Evolutionary conservation across 2,797 vertebrate genomes (phyloP).

Genomic region (Sebastes hubbsi): DNA sequence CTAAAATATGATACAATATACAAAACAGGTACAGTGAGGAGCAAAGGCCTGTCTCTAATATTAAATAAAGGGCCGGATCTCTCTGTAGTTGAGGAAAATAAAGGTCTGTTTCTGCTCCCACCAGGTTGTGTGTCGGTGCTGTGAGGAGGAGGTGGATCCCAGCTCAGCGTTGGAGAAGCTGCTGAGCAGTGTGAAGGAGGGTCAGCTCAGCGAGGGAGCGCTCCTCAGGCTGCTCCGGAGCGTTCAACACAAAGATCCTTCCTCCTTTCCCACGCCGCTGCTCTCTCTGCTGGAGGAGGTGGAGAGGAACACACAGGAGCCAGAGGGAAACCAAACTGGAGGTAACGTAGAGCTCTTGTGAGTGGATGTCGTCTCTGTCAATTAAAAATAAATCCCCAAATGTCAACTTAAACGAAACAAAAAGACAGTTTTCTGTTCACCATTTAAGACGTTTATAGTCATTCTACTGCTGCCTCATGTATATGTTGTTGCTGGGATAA

Average conservation of each 20-base stretch:
- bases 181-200: conserved; percentile 78
- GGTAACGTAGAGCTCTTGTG: conserved; percentile 23
- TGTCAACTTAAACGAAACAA: background rate
- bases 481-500: background rate
- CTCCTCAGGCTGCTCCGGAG: conserved; percentile 80
- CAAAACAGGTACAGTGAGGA: no score
- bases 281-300: conserved; percentile 72
- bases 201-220: conserved; percentile 74
- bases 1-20: no score
- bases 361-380: background rate
- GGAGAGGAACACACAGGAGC: conserved; percentile 33
- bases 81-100: background rate
- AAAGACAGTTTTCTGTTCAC: background rate
- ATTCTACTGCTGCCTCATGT: background rate
- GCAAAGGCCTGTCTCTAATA: no score
- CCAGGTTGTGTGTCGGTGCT: conserved; percentile 86
- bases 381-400: background rate
- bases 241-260: conserved; percentile 67
- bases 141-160: conserved; percentile 74
- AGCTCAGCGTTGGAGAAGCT: conserved; percentile 74
- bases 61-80: background rate
- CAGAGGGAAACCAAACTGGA: background rate
- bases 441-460: background rate
- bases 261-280: conserved; percentile 50
- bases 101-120: background rate